Percentiles rank a stretch among this genome's conserved stretches.
phyloP scores from a whole-genome alignment of 2,797 vertebrate species.

The Syngnathus rostellatus region DNA sequence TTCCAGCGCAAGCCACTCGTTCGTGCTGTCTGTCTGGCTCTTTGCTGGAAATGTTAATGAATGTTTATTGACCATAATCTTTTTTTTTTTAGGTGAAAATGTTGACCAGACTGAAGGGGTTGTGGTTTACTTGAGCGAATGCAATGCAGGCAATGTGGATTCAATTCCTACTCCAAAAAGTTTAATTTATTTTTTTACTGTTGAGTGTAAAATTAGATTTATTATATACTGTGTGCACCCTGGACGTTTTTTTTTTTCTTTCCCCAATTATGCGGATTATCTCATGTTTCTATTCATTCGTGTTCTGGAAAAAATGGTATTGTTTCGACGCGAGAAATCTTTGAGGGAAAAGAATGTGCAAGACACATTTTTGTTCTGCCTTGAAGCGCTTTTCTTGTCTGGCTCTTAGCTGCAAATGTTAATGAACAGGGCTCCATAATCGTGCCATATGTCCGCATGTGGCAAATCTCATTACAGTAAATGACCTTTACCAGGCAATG shows the following conservation, averaged over 20 bases:
- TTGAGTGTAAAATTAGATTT: background rate
- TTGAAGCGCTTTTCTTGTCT: conserved; percentile 45
- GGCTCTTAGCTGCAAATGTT: conserved; percentile 64
- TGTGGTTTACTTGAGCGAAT: background rate
- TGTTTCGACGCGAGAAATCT: conserved; percentile 12
- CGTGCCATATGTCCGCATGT: conserved; percentile 67
- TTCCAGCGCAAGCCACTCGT: conserved; percentile 12
- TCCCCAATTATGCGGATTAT: background rate
- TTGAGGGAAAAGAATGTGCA: conserved; percentile 28
- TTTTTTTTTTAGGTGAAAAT: background rate
- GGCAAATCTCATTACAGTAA: conserved; percentile 68
- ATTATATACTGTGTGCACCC: too few species aligned
- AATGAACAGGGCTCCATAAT: conserved; percentile 63
- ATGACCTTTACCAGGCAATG: conserved; percentile 67
- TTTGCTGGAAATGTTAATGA: conserved; percentile 64
- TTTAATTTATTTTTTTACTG: background rate
- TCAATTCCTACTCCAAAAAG: background rate
- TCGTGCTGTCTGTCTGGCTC: conserved; percentile 61
- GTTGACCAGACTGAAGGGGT: background rate
- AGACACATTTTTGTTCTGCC: conserved; percentile 30
- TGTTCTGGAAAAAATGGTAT: background rate
- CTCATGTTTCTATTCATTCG: background rate
- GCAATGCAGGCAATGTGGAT: background rate
- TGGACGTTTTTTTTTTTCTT: too few species aligned
- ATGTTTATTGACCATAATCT: conserved; percentile 14